Base-by-base conservation (phyloP, 2,797 vertebrate genomes). In the Neopelma chrysocephalum region DNA sequence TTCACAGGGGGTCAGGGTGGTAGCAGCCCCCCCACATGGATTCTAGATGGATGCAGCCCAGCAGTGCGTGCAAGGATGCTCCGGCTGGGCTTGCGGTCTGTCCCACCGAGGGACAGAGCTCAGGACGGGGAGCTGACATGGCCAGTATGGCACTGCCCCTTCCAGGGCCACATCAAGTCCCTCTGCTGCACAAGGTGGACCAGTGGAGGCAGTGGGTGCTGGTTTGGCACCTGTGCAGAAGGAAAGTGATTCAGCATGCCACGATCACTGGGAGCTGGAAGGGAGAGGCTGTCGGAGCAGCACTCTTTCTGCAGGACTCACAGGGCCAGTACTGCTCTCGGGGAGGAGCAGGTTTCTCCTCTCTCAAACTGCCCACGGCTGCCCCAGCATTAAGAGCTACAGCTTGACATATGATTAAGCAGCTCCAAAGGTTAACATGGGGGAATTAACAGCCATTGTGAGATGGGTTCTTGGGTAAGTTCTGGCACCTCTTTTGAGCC, bases 131-230 rank as follows among this genome's bases (percentile, higher is more conserved):
- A 43, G 13, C 34, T 40, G 91, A 56, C 38, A 22, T 0, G 0
- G 54, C 66, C 73, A 75, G 57, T 13, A 10, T 0, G 4, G 54
- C 57, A 64, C 66, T 79, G 18, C 16, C 29, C 15, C 78, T 57
- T 31, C 75, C 27, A 45, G 36, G 48, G 64, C 36, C 48, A 60
- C 56, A 53, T 77, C 68, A 76, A 85, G 51, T 31, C 3, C 2
- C 22, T 73, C 36, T 7, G 7, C 25, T 29, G 32, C 43, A 50
- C 25, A 15, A 16, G 29, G 21, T 4, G 43, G 36, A 50, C 27
- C 1, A 0, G 38, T 1, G 1, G 25, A 81, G 34, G 25, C 0
- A 0, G 64, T 1, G 4, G 62, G 43, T 31, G 54, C 48, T 73
- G 51, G 23, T 48, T 83, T 2, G 6, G 45, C 57, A n/a, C 45